Evolutionary conservation across 2,113 vertebrate genomes (phyloP), one percentile per base, ranked within the genome.

Genomic region (Phalacrocorax carbo): DNA sequence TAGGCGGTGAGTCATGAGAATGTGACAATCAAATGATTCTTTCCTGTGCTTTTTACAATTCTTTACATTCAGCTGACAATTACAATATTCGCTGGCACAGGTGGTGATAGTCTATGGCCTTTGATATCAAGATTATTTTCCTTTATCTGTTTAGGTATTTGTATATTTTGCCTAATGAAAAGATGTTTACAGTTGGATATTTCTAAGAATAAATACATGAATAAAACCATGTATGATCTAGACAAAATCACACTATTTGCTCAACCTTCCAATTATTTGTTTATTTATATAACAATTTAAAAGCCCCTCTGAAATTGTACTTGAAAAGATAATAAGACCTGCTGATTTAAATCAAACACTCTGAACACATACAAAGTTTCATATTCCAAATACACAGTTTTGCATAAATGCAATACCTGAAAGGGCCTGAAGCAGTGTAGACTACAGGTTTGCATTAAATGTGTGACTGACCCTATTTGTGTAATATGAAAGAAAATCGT

Each of bases 1-100:
- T 8, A 10, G 32, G 30, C 22, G 40, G 10, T 11, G 29, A 61
- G 19, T 48, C 14, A 3, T 0, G 6, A 11, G 54, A 44, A 8
- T 5, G n/a, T 42, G 29, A 13, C 54, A 44, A 58, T 9, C 22
- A 19, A 15, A 2, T 3, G 5, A 26, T 29, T 38, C 0, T 44
- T 42, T 29, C 17, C 27, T 68, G 17, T 42, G 30, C 26, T 69
- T 80, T 61, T 44, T 40, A 22, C 68, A 64, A 2, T 68, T 76
- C 23, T 34, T 44, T n/a, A n/a, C 14, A 5, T 77, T 61, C 27
- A 2, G 5, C 34, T 52, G 64, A 32, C 9, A 17, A 18, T 62
- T 64, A 29, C 6, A 3, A 0, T 80, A 9, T 46, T 69, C 30
- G 51, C 34, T 72, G 66, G 40, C 25, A 42, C 14, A 48, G 42